A percentile compares a stretch with the other conserved stretches of the same genome.
phyloP scores from a whole-genome alignment of 2,888 invertebrate genomes.

The Catocala nupta region DNA sequence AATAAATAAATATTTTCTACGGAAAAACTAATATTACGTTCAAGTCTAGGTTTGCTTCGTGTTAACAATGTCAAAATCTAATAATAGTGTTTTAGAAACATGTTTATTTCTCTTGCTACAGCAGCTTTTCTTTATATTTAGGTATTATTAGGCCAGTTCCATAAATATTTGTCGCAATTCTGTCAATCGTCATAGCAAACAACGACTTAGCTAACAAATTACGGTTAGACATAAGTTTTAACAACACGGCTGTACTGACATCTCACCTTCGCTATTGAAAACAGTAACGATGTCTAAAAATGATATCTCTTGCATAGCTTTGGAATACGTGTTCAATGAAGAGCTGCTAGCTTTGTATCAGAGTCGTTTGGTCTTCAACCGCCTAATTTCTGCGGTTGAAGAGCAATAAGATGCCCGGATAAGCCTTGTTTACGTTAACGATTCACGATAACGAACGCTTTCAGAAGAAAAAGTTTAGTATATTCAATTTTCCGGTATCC shows the following conservation, averaged over 20 bases:
- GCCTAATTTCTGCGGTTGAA: conserved; percentile 6
- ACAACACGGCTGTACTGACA: neutral
- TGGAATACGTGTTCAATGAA: neutral
- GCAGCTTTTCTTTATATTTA: too few species aligned
- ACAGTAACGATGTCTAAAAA: neutral
- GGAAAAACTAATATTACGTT: too few species aligned
- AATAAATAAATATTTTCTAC: too few species aligned
- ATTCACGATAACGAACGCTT: conserved; percentile 18
- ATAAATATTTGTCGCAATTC: too few species aligned
- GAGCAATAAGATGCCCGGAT: conserved; percentile 9
- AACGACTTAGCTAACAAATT: too few species aligned
- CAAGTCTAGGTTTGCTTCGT: too few species aligned
- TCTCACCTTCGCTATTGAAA: neutral
- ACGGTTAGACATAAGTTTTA: too few species aligned
- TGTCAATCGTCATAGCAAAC: too few species aligned
- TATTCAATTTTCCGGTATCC: conserved; percentile 29
- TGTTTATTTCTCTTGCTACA: too few species aligned
- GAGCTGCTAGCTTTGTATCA: neutral
- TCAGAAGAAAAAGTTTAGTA: conserved; percentile 24
- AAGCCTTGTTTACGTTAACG: conserved; percentile 16
- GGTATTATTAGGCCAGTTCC: too few species aligned
- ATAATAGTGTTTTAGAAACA: too few species aligned
- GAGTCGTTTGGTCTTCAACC: neutral
- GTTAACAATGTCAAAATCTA: too few species aligned
- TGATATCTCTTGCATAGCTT: neutral